Evolutionary conservation across 1,140 invertebrate species (phyloP).

Genomic region (Dinothrombium tinctorium): DNA sequence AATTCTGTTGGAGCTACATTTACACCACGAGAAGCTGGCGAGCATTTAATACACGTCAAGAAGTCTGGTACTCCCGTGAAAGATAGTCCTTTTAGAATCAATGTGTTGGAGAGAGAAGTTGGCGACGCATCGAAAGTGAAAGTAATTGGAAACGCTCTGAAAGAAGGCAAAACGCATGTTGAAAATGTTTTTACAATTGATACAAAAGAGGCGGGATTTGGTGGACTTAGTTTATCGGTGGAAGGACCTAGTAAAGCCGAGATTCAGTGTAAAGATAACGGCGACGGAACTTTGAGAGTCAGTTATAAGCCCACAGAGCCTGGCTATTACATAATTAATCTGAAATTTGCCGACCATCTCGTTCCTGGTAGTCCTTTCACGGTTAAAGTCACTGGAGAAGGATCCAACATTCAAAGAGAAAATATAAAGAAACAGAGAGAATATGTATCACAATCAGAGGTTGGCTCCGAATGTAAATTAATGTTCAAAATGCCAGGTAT

Average conservation of each 20-base stretch:
- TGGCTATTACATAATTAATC: conserved; percentile 85
- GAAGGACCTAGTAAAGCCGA: conserved; percentile 90
- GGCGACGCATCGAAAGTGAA: conserved; percentile 89
- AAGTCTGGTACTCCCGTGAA: conserved; percentile 78
- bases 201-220: conserved; percentile 51
- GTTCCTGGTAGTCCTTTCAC: conserved; percentile 82
- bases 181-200: conserved; percentile 57
- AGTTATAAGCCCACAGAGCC: conserved; percentile 91
- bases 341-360: conserved; percentile 94
- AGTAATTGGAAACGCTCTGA: conserved; percentile 50
- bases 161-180: conserved; percentile 71
- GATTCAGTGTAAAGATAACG: conserved; percentile 86
- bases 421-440: conserved; percentile 71
- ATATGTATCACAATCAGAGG: conserved; percentile 74
- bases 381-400: conserved; percentile 63
- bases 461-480: conserved; percentile 69
- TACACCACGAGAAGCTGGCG: conserved; percentile 77
- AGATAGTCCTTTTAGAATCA: conserved; percentile 91
- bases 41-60: conserved; percentile 83
- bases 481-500: conserved; percentile 82
- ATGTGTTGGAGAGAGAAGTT: conserved; percentile 73
- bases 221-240: conserved; percentile 75
- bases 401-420: conserved; percentile 64
- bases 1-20: conserved; percentile 94
- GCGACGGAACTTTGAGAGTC: conserved; percentile 77